Evolutionary conservation across 2,797 vertebrate species (phyloP).

Genomic region (Crax fasciolata): DNA sequence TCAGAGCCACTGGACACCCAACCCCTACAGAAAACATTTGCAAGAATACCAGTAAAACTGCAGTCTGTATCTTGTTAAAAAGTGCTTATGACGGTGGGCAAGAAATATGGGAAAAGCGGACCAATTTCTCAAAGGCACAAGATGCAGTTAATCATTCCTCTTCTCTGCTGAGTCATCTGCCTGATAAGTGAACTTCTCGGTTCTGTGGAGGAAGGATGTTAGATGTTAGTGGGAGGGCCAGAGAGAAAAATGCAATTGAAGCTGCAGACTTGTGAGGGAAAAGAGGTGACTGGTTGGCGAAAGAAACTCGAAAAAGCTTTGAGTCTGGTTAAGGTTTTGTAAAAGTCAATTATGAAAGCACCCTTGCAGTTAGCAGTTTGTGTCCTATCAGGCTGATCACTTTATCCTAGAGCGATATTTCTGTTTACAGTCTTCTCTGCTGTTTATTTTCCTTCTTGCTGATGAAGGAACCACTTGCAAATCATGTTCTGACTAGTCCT

Average conservation of each 20-base stretch:
- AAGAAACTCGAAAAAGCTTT: neutral
- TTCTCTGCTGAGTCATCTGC: slow-evolving; percentile 1
- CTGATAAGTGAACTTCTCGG: accelerated
- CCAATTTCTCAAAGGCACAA: neutral
- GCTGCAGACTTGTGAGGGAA: neutral
- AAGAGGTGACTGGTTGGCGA: neutral
- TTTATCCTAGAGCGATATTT: neutral
- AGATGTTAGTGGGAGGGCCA: neutral
- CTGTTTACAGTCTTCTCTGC: neutral
- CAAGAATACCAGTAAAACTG: neutral
- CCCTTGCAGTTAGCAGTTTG: neutral
- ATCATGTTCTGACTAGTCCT: neutral
- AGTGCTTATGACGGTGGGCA: neutral
- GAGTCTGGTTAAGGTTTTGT: neutral
- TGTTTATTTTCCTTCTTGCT: neutral
- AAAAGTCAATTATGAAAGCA: neutral
- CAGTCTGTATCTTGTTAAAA: neutral
- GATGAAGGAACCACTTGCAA: neutral
- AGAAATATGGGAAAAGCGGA: neutral
- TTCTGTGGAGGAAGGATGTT: neutral
- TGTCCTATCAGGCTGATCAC: neutral
- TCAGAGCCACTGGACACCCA: neutral
- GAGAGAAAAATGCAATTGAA: slow-evolving; percentile 11
- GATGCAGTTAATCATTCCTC: neutral
- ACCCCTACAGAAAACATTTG: neutral